These are phyloP conservation scores for Drosophila leonis DNA, from an alignment of 2,888 invertebrate genomes.

Conservation along the genomic window DNA sequence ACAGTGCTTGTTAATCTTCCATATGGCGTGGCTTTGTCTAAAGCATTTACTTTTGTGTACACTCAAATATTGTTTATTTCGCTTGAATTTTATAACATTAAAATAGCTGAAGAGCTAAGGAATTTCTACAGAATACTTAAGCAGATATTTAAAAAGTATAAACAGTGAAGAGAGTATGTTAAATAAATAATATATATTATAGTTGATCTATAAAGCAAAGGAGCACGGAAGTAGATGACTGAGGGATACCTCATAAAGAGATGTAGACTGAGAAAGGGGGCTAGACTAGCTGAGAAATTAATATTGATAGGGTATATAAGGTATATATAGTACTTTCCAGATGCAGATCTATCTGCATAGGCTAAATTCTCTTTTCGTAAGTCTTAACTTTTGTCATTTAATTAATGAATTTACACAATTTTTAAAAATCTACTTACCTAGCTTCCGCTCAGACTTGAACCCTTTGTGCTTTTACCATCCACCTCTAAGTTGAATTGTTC, in stretches of 20 bases:
- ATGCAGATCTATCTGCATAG: too few relatives aligned
- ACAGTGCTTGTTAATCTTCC: constrained; percentile 36
- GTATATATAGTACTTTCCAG: too few relatives aligned
- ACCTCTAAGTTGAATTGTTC: constrained; percentile 16
- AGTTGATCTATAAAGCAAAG: not conserved
- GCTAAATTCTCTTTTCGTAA: too few relatives aligned
- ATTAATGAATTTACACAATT: too few relatives aligned
- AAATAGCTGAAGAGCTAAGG: not conserved
- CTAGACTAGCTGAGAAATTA: not conserved
- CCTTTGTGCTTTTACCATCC: not conserved
- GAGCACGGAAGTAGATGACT: not conserved
- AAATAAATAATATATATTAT: constrained; percentile 3
- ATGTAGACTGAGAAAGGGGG: not conserved
- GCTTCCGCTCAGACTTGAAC: not conserved
- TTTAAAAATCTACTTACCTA: not conserved
- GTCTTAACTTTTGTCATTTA: too few relatives aligned
- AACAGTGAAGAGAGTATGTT: not conserved
- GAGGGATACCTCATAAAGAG: not conserved
- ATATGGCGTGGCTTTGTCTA: constrained; percentile 22
- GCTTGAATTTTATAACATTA: not conserved
- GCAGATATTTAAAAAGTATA: constrained; percentile 1
- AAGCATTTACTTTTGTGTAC: not conserved
- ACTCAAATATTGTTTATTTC: constrained; percentile 16
- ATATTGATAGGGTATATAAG: not conserved
- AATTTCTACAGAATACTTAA: not conserved